Evolutionary conservation across 2,797 vertebrate species (phyloP).

Genomic region (Nannoperca obscura): DNA sequence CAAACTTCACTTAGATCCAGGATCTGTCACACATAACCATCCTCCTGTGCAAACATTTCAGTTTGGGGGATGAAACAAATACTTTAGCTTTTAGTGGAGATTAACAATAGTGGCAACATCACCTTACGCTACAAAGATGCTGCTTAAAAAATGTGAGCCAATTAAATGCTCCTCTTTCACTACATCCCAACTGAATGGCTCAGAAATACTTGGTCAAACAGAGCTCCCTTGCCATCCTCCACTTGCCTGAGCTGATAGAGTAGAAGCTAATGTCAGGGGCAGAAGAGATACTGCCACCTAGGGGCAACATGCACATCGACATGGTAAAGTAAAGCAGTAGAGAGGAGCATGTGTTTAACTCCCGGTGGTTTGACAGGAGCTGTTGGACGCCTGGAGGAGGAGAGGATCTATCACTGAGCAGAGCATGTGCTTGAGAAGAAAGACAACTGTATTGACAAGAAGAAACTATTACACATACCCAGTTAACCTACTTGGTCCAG

Average conservation of each 20-base stretch:
- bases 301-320: slow-evolving; percentile 82
- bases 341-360: slow-evolving; percentile 69
- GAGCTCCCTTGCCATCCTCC: slow-evolving; percentile 47
- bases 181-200: slow-evolving; percentile 51
- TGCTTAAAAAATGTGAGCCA: slow-evolving; percentile 39
- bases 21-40: slow-evolving; percentile 52
- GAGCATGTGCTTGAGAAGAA: slow-evolving; percentile 82
- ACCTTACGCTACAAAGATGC: slow-evolving; percentile 36
- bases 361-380: slow-evolving; percentile 71
- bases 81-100: slow-evolving; percentile 39
- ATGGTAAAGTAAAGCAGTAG: slow-evolving; percentile 62
- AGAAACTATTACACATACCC: slow-evolving; percentile 88
- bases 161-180: slow-evolving; percentile 45
- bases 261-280: slow-evolving; percentile 57
- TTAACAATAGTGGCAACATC: slow-evolving; percentile 40
- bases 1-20: slow-evolving; percentile 53
- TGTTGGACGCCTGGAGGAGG: slow-evolving; percentile 75
- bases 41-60: slow-evolving; percentile 39
- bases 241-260: slow-evolving; percentile 57
- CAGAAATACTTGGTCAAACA: slow-evolving; percentile 44
- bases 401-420: slow-evolving; percentile 82
- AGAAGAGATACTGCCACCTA: slow-evolving; percentile 79
- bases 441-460: slow-evolving; percentile 87
- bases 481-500: slow-evolving; percentile 89
- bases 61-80: slow-evolving; percentile 26